Conservation (phyloP, 2,888 invertebrate genomes). For the Ferrisia virgata region DNA sequence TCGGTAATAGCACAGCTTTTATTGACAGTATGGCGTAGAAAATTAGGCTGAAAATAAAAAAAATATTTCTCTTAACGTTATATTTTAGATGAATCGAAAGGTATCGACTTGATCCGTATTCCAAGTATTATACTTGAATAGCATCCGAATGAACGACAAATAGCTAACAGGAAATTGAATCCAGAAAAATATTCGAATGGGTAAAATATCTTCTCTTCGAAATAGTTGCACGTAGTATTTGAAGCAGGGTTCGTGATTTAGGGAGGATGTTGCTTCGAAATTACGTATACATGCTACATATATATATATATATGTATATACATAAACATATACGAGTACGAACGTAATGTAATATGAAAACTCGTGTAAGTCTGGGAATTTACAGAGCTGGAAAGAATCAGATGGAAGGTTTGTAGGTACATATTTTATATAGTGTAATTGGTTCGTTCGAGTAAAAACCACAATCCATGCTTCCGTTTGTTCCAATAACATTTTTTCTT, state of each 20-base stretch:
- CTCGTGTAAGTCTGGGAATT: neutral
- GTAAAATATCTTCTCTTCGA: neutral
- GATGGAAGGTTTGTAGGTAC: neutral
- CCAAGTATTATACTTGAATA: too few species aligned
- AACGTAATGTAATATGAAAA: neutral
- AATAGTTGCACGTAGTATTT: too few species aligned
- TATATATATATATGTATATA: too few species aligned
- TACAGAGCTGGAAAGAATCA: neutral
- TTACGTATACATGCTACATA: too few species aligned
- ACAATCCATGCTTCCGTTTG: slow-evolving; percentile 6
- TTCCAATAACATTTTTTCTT: slow-evolving; percentile 2
- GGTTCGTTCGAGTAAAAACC: neutral
- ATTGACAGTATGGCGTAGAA: too few species aligned
- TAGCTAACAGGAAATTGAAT: neutral
- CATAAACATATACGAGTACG: neutral
- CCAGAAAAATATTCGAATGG: neutral
- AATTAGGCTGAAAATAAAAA: too few species aligned
- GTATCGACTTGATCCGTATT: too few species aligned
- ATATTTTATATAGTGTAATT: neutral
- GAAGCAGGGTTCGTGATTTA: neutral
- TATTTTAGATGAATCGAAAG: too few species aligned
- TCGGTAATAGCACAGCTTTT: too few species aligned
- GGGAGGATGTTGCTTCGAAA: neutral
- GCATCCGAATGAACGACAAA: neutral
- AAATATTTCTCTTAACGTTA: too few species aligned